Conservation (phyloP, 2,113 vertebrate genomes). For the Microtus oregoni region DNA sequence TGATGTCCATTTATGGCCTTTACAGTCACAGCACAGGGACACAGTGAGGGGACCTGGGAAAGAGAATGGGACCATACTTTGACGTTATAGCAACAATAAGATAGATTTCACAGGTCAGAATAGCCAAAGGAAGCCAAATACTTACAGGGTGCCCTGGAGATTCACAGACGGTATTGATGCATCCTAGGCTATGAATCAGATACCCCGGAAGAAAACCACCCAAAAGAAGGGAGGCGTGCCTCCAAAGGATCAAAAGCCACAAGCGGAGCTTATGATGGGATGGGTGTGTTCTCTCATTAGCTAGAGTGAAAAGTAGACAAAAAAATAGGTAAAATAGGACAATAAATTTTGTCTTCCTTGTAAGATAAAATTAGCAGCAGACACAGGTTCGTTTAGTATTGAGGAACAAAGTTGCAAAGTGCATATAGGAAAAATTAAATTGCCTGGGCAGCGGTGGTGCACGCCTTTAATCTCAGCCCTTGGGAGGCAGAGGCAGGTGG, state of each 20-base stretch:
- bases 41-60: neutral
- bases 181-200: neutral
- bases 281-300: neutral
- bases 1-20: neutral
- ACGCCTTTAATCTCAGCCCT: too few species aligned
- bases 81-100: neutral
- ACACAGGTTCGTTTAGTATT: neutral
- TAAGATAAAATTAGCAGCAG: slow-evolving; percentile 21
- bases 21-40: accelerated
- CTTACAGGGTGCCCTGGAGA: neutral
- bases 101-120: neutral
- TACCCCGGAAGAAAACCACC: neutral
- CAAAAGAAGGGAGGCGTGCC: neutral
- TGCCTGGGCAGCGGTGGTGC: too few species aligned
- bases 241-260: neutral
- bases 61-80: neutral
- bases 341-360: neutral
- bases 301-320: neutral
- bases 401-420: neutral
- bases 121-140: neutral
- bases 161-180: neutral
- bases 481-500: too few species aligned
- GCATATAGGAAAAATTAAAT: neutral
- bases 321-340: neutral
- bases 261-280: neutral